phyloP scores from a whole-genome alignment of 2,113 vertebrate species.

The Pithys albifrons region DNA sequence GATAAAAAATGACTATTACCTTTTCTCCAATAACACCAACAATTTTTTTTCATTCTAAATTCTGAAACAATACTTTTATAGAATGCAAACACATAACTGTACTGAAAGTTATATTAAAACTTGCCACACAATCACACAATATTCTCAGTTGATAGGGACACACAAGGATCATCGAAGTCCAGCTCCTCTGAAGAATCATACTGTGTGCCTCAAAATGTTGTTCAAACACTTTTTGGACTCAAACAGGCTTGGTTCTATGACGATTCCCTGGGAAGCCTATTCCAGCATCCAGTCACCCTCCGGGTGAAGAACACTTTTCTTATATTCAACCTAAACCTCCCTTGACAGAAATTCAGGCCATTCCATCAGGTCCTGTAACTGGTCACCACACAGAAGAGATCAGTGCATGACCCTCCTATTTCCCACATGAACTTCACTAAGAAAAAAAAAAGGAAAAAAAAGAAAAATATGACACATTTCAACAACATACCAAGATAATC shows the following conservation, averaged over 20 bases:
- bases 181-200: not conserved
- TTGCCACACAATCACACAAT: not conserved
- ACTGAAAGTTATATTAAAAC: not conserved
- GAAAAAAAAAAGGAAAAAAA: not conserved
- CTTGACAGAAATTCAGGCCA: not conserved
- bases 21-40: not conserved
- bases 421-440: fast-evolving
- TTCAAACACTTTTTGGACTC: not conserved
- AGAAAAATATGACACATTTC: not conserved
- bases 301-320: not conserved
- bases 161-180: not conserved
- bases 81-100: not conserved
- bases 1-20: not conserved
- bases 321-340: not conserved
- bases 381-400: not conserved
- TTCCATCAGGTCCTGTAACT: not conserved
- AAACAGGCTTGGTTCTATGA: not conserved
- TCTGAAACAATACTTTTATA: not conserved
- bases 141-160: not conserved
- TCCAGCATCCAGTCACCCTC: not conserved
- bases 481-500: not conserved
- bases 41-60: not conserved
- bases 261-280: not conserved
- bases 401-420: not conserved
- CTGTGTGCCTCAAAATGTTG: no score